phyloP scores from a whole-genome alignment of 2,797 vertebrate species.

The Thalassophryne amazonica region DNA sequence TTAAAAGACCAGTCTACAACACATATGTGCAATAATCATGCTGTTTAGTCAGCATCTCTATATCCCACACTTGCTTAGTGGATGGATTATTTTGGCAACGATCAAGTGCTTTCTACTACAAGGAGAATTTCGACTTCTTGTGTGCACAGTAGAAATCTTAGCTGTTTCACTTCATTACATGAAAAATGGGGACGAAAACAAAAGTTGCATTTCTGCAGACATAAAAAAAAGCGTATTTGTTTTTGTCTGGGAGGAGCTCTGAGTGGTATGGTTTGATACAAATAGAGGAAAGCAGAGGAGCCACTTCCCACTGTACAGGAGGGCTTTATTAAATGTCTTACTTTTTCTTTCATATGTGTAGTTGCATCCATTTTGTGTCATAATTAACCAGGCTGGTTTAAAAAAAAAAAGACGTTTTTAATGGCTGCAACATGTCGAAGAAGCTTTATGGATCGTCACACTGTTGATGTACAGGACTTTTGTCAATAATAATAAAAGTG shows the following conservation, averaged over 20 bases:
- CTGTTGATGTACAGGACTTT: slow-evolving; percentile 47
- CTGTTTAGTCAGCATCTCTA: no score
- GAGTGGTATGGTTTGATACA: slow-evolving; percentile 38
- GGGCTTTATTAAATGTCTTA: neutral
- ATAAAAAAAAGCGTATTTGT: neutral
- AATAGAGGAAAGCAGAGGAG: neutral
- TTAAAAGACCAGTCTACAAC: no score
- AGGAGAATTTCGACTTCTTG: no score
- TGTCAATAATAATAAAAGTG: no score
- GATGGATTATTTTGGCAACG: no score
- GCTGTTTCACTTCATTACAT: no score
- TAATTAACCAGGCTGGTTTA: slow-evolving; percentile 20
- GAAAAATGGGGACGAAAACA: no score
- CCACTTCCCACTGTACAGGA: slow-evolving; percentile 2
- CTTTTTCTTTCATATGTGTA: slow-evolving; percentile 7
- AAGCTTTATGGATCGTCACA: slow-evolving; percentile 58
- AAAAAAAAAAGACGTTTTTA: neutral
- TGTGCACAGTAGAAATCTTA: no score
- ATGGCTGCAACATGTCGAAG: slow-evolving; percentile 44
- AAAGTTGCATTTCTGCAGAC: slow-evolving; percentile 39
- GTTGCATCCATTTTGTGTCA: slow-evolving; percentile 12
- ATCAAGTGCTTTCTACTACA: no score
- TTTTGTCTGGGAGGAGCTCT: neutral
- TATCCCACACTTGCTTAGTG: no score
- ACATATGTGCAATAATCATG: no score